Percentiles rank a stretch among this genome's conserved stretches.
Evolutionary conservation across 2,797 vertebrate genomes (phyloP).

Genomic region (Notolabrus celidotus): DNA sequence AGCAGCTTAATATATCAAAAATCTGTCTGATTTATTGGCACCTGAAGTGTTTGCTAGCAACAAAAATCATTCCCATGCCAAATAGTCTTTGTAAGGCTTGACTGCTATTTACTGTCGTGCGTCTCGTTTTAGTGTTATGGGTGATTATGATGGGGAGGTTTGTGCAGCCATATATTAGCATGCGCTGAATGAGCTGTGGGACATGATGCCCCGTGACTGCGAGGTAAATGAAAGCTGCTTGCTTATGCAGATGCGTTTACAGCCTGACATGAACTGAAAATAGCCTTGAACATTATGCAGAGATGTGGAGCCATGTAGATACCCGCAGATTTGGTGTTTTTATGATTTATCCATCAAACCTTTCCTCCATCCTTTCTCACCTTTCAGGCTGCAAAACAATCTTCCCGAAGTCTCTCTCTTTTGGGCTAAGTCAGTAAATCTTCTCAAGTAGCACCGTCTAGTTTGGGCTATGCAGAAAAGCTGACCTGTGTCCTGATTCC

Average conservation of each 20-base stretch:
- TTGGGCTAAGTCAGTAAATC: constrained; percentile 50
- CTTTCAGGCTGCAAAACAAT: constrained; percentile 54
- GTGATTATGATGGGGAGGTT: constrained; percentile 83
- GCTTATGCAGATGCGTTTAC: constrained; percentile 80
- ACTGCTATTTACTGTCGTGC: constrained; percentile 82
- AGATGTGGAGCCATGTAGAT: constrained; percentile 47
- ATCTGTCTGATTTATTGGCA: constrained; percentile 80
- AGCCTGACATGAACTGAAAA: constrained; percentile 64
- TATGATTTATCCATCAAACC: constrained; percentile 62
- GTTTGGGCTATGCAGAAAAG: constrained; percentile 54
- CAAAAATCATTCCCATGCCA: constrained; percentile 78
- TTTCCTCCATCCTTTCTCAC: constrained; percentile 42
- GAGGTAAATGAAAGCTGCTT: constrained; percentile 79
- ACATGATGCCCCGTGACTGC: constrained; percentile 75
- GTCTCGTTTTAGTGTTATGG: constrained; percentile 85
- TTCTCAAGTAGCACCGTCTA: constrained; percentile 49
- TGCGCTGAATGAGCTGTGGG: constrained; percentile 78
- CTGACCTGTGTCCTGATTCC: constrained; percentile 47
- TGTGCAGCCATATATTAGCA: constrained; percentile 80
- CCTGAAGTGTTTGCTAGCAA: constrained; percentile 80
- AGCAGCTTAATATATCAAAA: constrained; percentile 82
- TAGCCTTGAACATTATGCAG: constrained; percentile 65
- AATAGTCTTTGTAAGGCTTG: constrained; percentile 82
- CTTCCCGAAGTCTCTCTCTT: constrained; percentile 33
- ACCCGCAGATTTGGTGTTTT: constrained; percentile 61